Base-by-base conservation (phyloP, 2,113 vertebrate species). In the Rana temporaria region DNA sequence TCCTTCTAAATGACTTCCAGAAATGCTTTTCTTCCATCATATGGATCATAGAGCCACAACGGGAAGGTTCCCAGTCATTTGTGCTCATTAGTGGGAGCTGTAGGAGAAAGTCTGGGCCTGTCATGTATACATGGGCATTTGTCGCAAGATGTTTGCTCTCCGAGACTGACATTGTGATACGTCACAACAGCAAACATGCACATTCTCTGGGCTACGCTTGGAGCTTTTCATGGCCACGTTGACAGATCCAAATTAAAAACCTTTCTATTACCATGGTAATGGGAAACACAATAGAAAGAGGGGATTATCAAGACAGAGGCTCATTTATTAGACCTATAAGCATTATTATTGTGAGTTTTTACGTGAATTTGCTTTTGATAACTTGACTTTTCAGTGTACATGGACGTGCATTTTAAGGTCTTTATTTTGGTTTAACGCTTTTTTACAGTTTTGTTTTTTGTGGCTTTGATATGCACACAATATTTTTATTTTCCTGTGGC, bases 1-100 rank as follows among this genome's bases (percentile, higher is more conserved):
- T 75, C 26, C 80, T 38, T 34, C 48, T n/a, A 75, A 67, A 82
- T 82, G 57, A 53, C 60, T 82, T 82, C 70, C 70, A 66, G 80
- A 65, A 38, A 20, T 62, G 1, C 20, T 59, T 68, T 38, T 48
- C 56, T 64, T 66, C 15, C 56, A 62, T 59, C 55, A 17, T 64
- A 32, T 68, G 64, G 17, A 57, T 59, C 15, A 53, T 75, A 38
- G 65, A 60, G 34, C 52, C 34, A 19, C 63, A 30, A 76, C 32
- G 56, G 60, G 70, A 72, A 74, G 53, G 24, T 74, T 73, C 71
- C 52, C 64, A 59, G 26, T 76, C 60, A 68, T 83, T 68, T 59
- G 71, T 34, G 38, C 69, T 76, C 16, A 74, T 68, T 83, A 75
- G 32, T 11, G n/a, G 20, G 53, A 67, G 32, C n/a, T 68, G 34